Evolutionary conservation across 1,140 invertebrate genomes (phyloP).

Genomic region (Drosophila sp.): DNA sequence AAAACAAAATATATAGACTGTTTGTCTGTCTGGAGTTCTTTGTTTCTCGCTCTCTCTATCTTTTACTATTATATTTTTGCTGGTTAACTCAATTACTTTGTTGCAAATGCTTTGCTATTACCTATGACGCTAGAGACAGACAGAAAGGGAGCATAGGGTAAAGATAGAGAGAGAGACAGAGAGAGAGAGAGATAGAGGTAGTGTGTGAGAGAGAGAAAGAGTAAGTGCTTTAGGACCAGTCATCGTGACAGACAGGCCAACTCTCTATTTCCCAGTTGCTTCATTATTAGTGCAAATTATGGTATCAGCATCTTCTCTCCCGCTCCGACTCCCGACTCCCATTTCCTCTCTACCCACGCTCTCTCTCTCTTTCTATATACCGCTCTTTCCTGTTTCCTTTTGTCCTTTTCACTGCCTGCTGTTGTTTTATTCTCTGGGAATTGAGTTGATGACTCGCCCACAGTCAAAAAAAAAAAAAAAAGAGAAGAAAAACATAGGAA

Average conservation of each 20-base stretch:
- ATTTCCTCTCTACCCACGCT: neutral
- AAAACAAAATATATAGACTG: slow-evolving; percentile 5
- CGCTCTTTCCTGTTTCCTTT: slow-evolving; percentile 9
- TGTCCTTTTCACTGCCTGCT: slow-evolving; percentile 33
- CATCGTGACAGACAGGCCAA: slow-evolving; percentile 45
- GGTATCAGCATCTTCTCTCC: slow-evolving; percentile 13
- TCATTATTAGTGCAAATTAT: slow-evolving; percentile 70
- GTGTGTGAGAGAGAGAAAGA: neutral
- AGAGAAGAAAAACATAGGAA: neutral
- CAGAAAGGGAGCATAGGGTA: neutral
- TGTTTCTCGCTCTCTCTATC: neutral
- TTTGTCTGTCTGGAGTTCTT: neutral
- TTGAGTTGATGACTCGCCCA: slow-evolving; percentile 47
- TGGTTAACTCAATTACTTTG: slow-evolving; percentile 68
- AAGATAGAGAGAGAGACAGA: too few species aligned
- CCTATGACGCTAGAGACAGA: slow-evolving; percentile 21
- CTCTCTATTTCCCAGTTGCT: slow-evolving; percentile 47
- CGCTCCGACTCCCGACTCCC: too few species aligned
- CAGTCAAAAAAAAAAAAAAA: slow-evolving; percentile 22
- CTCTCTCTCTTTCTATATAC: neutral
- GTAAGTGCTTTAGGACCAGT: slow-evolving; percentile 31
- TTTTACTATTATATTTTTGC: slow-evolving; percentile 50
- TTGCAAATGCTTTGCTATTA: slow-evolving; percentile 47
- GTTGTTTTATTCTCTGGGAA: slow-evolving; percentile 40
- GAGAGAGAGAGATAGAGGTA: neutral